Evolutionary conservation across 2,888 invertebrate genomes (phyloP), one percentile per base, ranked within the genome.

Genomic region (Blera fallax): DNA sequence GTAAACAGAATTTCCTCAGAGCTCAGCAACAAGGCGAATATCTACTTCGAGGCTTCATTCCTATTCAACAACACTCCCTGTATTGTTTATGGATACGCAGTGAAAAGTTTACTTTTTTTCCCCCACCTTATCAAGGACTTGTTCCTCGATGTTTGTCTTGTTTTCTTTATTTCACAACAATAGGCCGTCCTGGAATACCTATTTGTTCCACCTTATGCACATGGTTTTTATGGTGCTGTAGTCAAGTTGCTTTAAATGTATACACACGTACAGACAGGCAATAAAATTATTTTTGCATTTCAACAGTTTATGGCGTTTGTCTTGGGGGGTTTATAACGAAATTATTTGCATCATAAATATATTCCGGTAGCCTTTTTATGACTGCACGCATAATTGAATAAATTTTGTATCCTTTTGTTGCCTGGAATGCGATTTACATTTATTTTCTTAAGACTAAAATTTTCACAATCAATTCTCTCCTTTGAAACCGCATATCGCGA

Each of bases 251-350:
- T 45, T 45, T 21, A 32, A 70, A 45, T 45, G 32, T 50, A 27
- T 24, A 2, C 16, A 43, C 52, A 21, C 45, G n/a, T n/a, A n/a
- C n/a, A n/a, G n/a, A 34, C 32, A 16, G 18, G 27, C 58, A 70
- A 58, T 70, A 58, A 70, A 58, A 70, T 70, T 48, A 70, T 70
- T 70, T 70, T 70, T 70, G 21, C 70, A 70, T 70, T 70, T 58
- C 56, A 34, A 58, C 70, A 34, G 32, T 70, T 56, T 56, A 58
- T 45, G 43, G 27, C 27, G 8, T 43, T 43, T 29, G 21, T 43
- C 14, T 37, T 37, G 18, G n/a, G 21, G 27, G 56, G 11, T 40
- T 45, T 56, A 29, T 27, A n/a, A 29, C 27, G 14, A 45, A 32
- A 69, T 69, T 14, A 58, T 58, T 43, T 45, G 32, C 45, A 16